Base-by-base conservation (phyloP, 2,797 vertebrate species). In the Falco naumanni region DNA sequence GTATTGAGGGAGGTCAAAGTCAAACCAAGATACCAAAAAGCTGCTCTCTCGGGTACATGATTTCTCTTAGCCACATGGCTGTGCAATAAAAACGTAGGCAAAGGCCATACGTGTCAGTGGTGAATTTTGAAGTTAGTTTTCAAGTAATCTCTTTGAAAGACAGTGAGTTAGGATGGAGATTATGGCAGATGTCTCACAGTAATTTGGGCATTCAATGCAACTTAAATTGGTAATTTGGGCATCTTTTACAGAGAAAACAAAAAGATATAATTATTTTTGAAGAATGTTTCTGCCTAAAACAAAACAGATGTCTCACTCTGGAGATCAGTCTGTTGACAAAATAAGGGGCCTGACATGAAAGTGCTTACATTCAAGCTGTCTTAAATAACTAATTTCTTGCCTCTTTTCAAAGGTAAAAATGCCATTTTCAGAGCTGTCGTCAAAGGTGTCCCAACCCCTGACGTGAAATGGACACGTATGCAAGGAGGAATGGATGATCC, bases 391-490 rank as follows among this genome's bases (percentile, higher is more conserved):
- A 5, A 43, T 85, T 61, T 89, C n/a, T 84, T 84, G 41, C 69
- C 82, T 97, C 60, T 87, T 65, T 95, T 28, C 79, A 33, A 89
- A 99, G 99, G 99, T 51, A 98, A 98, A 97, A 88, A 91, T 53
- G 99, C 98, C 20, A 47, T 98, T 95, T 99, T 99, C 90, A 98
- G 97, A 93, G 98, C 98, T 10, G 72, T 98, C 81, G 98, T 99
- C 63, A 98, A 76, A 12, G 99, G 99, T 21, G 96, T 99, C 26
- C 99, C 99, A 24, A 94, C 82, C 65, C 99, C 99, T 13, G 88
- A 98, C 0, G 98, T 99, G 66, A 96, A 92, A 39, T 99, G 99
- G 99, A 98, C 94, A 7, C 97, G 98, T 86, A 48, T 56, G 13
- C 98, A 71, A 78, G 98, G 98, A 34, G 79, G 54, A 28, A 88